Conservation (phyloP, 2,113 vertebrate species). For the Diadophis punctatus region DNA sequence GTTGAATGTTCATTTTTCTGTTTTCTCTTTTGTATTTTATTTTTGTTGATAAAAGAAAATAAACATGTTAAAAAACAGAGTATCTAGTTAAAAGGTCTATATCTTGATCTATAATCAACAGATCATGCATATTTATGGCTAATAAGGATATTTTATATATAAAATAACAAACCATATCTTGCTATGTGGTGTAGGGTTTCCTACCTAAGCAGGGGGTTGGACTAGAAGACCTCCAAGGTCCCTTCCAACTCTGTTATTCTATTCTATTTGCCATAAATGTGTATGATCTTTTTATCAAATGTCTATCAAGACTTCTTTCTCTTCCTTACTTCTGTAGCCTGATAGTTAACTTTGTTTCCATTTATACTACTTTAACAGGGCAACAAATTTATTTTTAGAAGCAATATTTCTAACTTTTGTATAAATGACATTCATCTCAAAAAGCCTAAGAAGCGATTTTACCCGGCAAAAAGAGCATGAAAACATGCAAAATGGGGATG, state of each 20-base stretch:
- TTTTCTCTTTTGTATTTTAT: background rate
- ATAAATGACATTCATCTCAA: background rate
- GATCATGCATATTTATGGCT: background rate
- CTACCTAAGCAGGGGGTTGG: no score
- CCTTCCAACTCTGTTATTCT: no score
- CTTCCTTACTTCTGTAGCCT: background rate
- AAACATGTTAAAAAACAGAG: background rate
- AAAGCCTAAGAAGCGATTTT: background rate
- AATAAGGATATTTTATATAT: background rate
- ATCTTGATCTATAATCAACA: background rate
- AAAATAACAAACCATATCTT: background rate
- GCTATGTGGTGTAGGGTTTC: no score
- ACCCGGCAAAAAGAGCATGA: background rate
- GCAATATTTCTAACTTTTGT: background rate
- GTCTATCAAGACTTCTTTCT: background rate
- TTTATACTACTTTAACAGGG: background rate
- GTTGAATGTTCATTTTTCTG: background rate
- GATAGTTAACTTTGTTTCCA: background rate
- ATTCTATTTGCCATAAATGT: background rate
- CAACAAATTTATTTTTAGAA: slow-evolving; percentile 12
- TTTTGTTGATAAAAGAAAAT: background rate
- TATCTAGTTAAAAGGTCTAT: background rate
- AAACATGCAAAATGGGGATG: background rate
- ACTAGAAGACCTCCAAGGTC: no score
- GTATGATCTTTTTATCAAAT: background rate